Percentiles rank a stretch among this genome's conserved stretches.
phyloP scores from a whole-genome alignment of 2,888 invertebrate genomes.

The Campopleginae sp. region DNA sequence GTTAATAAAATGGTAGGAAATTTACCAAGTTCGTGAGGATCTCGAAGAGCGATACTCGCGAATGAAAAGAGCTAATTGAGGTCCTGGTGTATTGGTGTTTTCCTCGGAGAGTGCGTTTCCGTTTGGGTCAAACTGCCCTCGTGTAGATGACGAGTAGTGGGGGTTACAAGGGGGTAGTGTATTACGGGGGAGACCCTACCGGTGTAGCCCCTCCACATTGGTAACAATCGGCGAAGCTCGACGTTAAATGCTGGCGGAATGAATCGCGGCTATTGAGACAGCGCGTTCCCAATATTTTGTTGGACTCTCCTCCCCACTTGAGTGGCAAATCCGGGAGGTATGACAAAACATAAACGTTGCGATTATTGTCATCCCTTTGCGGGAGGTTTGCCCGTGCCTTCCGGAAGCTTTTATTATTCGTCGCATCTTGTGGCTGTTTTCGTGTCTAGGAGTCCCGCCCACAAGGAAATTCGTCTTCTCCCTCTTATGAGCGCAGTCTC shows the following conservation, averaged over 20 bases:
- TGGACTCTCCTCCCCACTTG: background rate
- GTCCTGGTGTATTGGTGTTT: background rate
- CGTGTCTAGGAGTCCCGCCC: slow-evolving; percentile 32
- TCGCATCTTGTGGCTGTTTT: background rate
- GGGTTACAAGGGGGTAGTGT: slow-evolving; percentile 10
- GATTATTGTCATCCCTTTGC: slow-evolving; percentile 21
- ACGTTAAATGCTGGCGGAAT: slow-evolving; percentile 19
- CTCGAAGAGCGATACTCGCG: background rate
- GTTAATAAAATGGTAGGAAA: background rate
- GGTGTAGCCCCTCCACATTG: slow-evolving; percentile 21
- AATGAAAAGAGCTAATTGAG: background rate
- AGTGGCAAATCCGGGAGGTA: background rate
- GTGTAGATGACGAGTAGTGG: slow-evolving; percentile 56
- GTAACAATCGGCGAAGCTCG: slow-evolving; percentile 5
- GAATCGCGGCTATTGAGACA: slow-evolving; percentile 20
- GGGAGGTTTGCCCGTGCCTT: slow-evolving; percentile 29
- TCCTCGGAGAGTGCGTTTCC: background rate
- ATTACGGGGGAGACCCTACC: slow-evolving; percentile 32
- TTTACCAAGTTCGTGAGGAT: background rate
- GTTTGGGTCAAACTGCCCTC: slow-evolving; percentile 29
- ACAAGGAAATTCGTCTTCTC: background rate
- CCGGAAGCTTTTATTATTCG: slow-evolving; percentile 34
- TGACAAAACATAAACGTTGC: background rate
- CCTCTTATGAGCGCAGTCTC: background rate
- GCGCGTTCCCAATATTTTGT: background rate